Conservation (phyloP, 2,113 vertebrate genomes). For the Laterallus jamaicensis region DNA sequence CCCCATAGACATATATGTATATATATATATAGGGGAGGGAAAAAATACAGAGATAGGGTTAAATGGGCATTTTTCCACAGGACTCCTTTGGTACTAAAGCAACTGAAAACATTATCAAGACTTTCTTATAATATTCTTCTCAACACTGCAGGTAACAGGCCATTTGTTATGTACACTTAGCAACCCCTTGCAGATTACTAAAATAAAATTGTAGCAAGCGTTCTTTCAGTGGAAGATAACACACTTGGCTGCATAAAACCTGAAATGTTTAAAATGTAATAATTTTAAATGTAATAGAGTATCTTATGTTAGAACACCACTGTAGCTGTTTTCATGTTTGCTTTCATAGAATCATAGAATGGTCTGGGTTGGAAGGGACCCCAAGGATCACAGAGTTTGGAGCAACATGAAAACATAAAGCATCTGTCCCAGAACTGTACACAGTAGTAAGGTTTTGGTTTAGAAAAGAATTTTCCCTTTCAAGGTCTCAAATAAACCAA, state of each 20-base stretch:
- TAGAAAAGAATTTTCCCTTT: background rate
- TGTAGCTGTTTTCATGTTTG: background rate
- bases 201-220: background rate
- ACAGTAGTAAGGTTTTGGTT: background rate
- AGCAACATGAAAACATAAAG: background rate
- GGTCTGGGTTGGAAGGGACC: too few relatives aligned
- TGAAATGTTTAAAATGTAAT: background rate
- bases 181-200: background rate
- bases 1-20: background rate
- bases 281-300: background rate
- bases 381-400: too few relatives aligned
- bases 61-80: background rate
- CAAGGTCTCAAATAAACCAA: background rate
- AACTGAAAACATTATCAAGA: background rate
- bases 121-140: background rate
- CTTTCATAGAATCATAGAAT: background rate
- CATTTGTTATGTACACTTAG: background rate
- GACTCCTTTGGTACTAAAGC: background rate
- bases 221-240: background rate
- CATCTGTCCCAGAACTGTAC: background rate
- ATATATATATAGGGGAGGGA: background rate
- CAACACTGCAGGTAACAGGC: background rate
- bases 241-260: background rate
- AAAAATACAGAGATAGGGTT: background rate
- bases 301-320: background rate